A percentile compares a stretch with the other conserved stretches of the same genome.
Evolutionary conservation across 2,113 vertebrate genomes (phyloP).

Genomic region (Phaethornis superciliosus): DNA sequence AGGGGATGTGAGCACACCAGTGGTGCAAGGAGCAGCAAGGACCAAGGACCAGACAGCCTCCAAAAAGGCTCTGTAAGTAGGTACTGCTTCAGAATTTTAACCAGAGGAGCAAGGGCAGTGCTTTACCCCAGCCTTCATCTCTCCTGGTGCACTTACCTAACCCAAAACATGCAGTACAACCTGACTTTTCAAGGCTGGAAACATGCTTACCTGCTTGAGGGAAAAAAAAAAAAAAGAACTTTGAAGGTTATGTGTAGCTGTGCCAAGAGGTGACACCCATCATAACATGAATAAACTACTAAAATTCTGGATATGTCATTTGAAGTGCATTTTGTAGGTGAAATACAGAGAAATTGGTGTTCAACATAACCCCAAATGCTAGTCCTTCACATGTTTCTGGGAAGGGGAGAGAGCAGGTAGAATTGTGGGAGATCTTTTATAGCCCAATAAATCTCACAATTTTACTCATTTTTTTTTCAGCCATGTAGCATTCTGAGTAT

Average conservation of each 20-base stretch:
- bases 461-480: neutral
- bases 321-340: neutral
- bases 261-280: slow-evolving; percentile 36
- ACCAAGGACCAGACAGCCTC: rapidly evolving
- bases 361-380: neutral
- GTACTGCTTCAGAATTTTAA: neutral
- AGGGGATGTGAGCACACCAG: neutral
- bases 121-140: neutral
- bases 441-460: neutral
- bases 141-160: neutral
- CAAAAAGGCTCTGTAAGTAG: neutral
- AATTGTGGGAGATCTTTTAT: neutral
- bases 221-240: neutral
- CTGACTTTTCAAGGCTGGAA: slow-evolving; percentile 11
- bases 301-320: neutral
- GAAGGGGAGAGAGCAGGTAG: neutral
- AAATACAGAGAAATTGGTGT: slow-evolving; percentile 12
- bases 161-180: neutral
- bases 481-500: neutral
- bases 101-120: neutral
- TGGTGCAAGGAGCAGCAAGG: neutral
- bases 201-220: slow-evolving; percentile 22
- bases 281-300: slow-evolving; percentile 19
- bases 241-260: neutral
- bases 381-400: neutral